Percentiles rank a stretch among this genome's conserved stretches.
Evolutionary conservation across 2,888 invertebrate genomes (phyloP).

Genomic region (Ophion ventricosus): DNA sequence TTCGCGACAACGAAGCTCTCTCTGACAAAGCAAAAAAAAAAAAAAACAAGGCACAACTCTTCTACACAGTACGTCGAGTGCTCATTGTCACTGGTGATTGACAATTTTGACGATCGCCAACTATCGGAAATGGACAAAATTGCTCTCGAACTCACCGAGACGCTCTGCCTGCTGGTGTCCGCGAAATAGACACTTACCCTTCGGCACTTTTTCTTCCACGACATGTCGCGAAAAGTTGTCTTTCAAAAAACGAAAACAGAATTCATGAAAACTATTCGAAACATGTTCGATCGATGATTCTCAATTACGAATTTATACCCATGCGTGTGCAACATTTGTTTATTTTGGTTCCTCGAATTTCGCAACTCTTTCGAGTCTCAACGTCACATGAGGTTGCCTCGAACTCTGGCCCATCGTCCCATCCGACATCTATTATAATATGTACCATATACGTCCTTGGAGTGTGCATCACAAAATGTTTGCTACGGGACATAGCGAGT

Average conservation of each 20-base stretch:
- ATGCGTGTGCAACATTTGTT: background rate
- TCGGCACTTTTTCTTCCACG: slow-evolving; percentile 53
- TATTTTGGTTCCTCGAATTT: background rate
- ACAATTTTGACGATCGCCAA: too few species aligned
- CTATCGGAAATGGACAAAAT: slow-evolving; percentile 4
- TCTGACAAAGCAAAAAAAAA: background rate
- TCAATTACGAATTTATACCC: background rate
- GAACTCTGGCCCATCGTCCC: slow-evolving; percentile 44
- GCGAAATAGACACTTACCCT: slow-evolving; percentile 41
- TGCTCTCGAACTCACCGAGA: slow-evolving; percentile 57
- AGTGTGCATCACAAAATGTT: slow-evolving; percentile 13
- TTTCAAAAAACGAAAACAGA: background rate
- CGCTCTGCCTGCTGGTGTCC: slow-evolving; percentile 57
- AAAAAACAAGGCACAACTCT: background rate
- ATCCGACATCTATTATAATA: slow-evolving; percentile 55
- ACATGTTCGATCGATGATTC: background rate
- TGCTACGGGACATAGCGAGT: slow-evolving; percentile 38
- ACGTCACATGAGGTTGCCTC: slow-evolving; percentile 27
- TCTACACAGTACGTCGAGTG: too few species aligned
- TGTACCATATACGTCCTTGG: slow-evolving; percentile 11
- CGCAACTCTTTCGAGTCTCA: slow-evolving; percentile 8
- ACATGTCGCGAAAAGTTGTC: slow-evolving; percentile 21
- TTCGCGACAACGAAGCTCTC: background rate
- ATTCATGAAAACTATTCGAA: too few species aligned
- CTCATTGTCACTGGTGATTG: too few species aligned